Evolutionary conservation across 2,888 invertebrate species (phyloP).

Genomic region (Pristionchus japonicus): DNA sequence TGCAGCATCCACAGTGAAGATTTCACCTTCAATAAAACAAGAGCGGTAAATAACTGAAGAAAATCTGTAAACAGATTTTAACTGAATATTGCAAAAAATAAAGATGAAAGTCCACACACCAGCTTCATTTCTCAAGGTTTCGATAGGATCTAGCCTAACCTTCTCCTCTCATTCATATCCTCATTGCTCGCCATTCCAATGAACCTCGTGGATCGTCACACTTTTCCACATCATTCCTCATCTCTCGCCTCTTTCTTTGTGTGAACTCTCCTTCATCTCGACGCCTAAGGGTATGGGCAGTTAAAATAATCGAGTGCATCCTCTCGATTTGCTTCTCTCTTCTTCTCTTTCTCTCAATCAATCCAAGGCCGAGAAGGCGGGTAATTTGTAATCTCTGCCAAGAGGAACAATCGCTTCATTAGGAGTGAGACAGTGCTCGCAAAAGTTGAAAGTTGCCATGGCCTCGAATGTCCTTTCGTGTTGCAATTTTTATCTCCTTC

Average conservation of each 20-base stretch:
- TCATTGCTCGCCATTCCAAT: not conserved
- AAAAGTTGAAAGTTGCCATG: not conserved
- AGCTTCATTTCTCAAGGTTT: too few species aligned
- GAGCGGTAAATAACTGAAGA: too few species aligned
- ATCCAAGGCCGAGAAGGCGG: slow-evolving; percentile 21
- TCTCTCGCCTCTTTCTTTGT: not conserved
- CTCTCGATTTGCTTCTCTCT: not conserved
- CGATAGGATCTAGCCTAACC: not conserved
- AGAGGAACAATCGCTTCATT: slow-evolving; percentile 3
- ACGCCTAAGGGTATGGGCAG: not conserved
- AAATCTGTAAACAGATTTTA: too few species aligned
- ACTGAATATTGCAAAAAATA: too few species aligned
- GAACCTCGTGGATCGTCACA: not conserved
- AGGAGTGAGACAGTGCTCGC: too few species aligned
- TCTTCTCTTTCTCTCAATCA: slow-evolving; percentile 4
- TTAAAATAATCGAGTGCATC: slow-evolving; percentile 15
- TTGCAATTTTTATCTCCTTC: not conserved
- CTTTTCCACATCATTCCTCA: not conserved
- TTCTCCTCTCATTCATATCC: not conserved
- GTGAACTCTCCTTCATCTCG: slow-evolving; percentile 8
- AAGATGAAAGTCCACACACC: too few species aligned
- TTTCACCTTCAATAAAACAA: too few species aligned
- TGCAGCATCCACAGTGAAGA: too few species aligned
- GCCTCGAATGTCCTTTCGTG: not conserved
- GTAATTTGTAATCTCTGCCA: slow-evolving; percentile 18